Evolutionary conservation across 2,113 vertebrate species (phyloP), one percentile per base, ranked within the genome.

Genomic region (Ictalurus furcatus): DNA sequence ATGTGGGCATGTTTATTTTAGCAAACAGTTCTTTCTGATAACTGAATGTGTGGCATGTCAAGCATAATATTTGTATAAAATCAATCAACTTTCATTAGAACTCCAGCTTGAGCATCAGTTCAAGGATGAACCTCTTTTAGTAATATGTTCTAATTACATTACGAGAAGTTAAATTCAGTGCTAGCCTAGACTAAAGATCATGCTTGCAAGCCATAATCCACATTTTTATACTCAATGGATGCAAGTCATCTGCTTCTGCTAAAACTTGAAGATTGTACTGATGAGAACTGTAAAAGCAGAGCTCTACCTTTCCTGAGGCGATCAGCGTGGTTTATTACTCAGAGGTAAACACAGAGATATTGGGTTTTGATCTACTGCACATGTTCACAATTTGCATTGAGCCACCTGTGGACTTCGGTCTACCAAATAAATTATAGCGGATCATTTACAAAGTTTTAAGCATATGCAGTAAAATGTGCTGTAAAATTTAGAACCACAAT

Each of bases 281-380:
- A 73, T 69, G 67, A 9, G 23, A 54, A 73, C 44, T 34, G n/a
- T 34, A 73, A 52, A 69, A 21, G 84, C 48, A 19, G 44, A 44
- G 40, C 34, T 44, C 25, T 14, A 78, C 21, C 40, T 44, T 44
- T 48, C 34, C 59, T 85, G 40, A 71, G 76, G 44, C 2, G 1
- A 6, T 79, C 76, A 48, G 74, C 23, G n/a, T 80, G 71, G 34
- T 21, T 40, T 21, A 76, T 76, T 76, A 44, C 73, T 11, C 73
- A 44, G 19, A 76, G 78, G 48, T 80, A 30, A 54, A 80, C 23
- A 52, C 52, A 30, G 28, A 80, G 28, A 56, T 80, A 56, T 17
- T 80, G 28, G 28, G 28, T 80, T 80, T 80, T 80, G 28, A 28
- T n/a, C 78, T 79, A 79, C 44, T 52, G 76, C 44, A 79, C 44